Evolutionary conservation across 2,113 vertebrate genomes (phyloP), one percentile per base, ranked within the genome.

Genomic region (Thermophis baileyi): DNA sequence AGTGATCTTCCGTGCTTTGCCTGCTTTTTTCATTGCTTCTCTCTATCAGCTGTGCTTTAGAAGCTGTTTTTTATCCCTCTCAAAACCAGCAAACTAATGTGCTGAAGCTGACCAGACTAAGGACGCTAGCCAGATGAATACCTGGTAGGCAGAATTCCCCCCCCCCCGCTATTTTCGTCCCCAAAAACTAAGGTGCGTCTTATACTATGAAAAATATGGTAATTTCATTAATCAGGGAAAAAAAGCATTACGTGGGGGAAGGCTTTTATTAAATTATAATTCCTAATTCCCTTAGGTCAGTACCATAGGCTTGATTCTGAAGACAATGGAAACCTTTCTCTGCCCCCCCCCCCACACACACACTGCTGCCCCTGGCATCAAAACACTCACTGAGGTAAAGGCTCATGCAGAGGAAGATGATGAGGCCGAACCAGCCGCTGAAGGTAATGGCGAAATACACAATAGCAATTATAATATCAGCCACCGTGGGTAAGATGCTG

Each of bases 361-460:
- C 0, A 2, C 27, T 2, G 0, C 8, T 74, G 27, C 12, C n/a
- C 87, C n/a, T 4, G 0, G 53, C 22, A 35, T 46, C 54, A 54
- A 1, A n/a, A 49, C 22, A 98, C 99, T 99, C 96, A 99, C 99
- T 98, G 91, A 99, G 98, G 92, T 99, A 99, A 6, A 99, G 94
- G 53, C 96, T 95, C 99, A 99, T 99, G 96, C 99, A 99, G 95
- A 99, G 92, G 35, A 99, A 99, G 96, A 99, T 91, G 85, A 99
- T 99, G 89, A 99, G 98, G 90, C 99, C 99, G 1, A 99, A 98
- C 99, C 99, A 99, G 95, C 99, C 99, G 0, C 98, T 99, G 97
- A 99, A 99, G 94, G 97, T 96, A 0, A 98, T 98, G 95, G 97
- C 97, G 97, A 99, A 99, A 96, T 99, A 99, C 96, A 99, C 91